Evolutionary conservation across 2,113 vertebrate genomes (phyloP).

Genomic region (Columba janthina): DNA sequence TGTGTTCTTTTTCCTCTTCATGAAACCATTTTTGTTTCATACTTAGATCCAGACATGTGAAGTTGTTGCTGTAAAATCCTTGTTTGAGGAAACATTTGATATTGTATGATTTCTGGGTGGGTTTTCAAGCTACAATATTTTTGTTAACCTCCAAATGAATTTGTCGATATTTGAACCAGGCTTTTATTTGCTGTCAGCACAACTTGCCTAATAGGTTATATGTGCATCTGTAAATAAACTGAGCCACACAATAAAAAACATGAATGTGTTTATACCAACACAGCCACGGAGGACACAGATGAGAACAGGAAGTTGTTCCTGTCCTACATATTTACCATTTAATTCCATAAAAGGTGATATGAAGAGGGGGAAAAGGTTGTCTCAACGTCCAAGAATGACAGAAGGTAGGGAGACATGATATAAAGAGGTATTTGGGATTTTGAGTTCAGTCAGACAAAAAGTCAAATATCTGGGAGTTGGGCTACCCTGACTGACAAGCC

Average conservation of each 20-base stretch:
- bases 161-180: neutral
- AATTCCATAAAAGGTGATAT: neutral
- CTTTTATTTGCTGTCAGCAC: neutral
- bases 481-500: neutral
- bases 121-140: neutral
- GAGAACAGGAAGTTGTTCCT: neutral
- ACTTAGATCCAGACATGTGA: neutral
- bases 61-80: neutral
- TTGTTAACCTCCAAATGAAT: neutral
- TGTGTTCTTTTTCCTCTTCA: neutral
- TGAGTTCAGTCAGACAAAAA: neutral
- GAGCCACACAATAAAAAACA: neutral
- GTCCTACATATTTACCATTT: neutral
- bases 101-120: neutral
- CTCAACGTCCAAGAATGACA: neutral
- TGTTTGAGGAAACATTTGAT: neutral
- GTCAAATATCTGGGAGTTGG: neutral
- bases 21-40: neutral
- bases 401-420: neutral
- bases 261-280: neutral
- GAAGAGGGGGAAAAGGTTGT: neutral
- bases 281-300: neutral
- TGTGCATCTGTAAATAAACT: neutral
- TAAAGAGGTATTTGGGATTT: neutral
- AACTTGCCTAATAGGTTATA: neutral